Conservation (phyloP, 2,797 vertebrate genomes). For the Anabacerthia variegaticeps region DNA sequence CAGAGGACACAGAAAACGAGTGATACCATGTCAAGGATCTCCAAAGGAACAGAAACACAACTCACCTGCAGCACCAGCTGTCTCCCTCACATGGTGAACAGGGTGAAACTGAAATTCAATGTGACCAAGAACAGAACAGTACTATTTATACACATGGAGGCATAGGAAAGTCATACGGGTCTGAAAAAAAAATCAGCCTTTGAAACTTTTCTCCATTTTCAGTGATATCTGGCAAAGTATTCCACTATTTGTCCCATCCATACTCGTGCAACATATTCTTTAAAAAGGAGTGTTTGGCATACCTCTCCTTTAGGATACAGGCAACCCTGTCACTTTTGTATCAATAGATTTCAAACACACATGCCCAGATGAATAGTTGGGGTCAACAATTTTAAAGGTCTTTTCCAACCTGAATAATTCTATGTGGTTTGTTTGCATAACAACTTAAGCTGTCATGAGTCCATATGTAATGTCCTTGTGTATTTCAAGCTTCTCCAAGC, state of each 20-base stretch:
- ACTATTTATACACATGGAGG: neutral
- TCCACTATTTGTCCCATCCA: neutral
- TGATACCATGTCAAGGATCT: neutral
- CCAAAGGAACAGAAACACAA: neutral
- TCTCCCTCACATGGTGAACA: neutral
- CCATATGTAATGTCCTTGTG: neutral
- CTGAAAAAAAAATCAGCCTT: neutral
- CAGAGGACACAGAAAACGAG: neutral
- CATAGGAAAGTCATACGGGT: neutral
- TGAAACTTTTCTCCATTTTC: neutral
- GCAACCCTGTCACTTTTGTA: neutral
- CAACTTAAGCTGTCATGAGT: neutral
- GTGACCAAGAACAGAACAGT: neutral
- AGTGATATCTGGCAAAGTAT: neutral
- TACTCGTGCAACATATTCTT: neutral
- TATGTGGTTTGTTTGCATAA: neutral
- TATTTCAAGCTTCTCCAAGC: neutral
- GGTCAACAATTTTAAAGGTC: neutral
- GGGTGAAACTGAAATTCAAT: neutral
- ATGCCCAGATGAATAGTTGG: neutral
- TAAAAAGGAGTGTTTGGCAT: neutral
- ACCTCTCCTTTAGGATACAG: neutral
- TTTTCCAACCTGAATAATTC: neutral
- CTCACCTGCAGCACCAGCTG: neutral
- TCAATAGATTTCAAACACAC: neutral